Conservation (phyloP, 2,888 invertebrate genomes). For the Chrysolina oricalcia region DNA sequence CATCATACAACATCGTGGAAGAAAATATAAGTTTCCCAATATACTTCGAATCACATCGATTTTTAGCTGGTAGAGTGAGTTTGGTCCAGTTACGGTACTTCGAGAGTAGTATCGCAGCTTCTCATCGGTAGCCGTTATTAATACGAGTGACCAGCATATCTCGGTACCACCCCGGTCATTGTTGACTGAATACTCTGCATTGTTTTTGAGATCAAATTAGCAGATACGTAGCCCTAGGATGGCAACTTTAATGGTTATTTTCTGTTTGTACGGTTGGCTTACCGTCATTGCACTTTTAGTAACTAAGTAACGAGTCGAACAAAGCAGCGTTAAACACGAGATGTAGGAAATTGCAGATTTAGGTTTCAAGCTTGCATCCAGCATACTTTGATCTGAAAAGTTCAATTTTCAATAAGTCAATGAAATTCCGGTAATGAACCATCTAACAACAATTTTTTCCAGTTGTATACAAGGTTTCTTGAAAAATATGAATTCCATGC, state of each 20-base stretch:
- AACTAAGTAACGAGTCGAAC: not conserved
- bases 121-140: slow-evolving; percentile 34
- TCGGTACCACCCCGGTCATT: slow-evolving; percentile 35
- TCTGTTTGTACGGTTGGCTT: slow-evolving; percentile 9
- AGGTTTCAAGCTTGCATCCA: no score
- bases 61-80: not conserved
- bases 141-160: slow-evolving; percentile 33
- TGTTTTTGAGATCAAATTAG: slow-evolving; percentile 36
- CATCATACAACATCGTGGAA: no score
- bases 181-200: slow-evolving; percentile 33
- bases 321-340: not conserved
- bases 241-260: slow-evolving; percentile 3
- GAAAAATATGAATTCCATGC: no score
- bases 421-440: not conserved
- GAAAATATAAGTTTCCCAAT: not conserved
- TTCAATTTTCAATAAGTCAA: not conserved
- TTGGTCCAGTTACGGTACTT: not conserved
- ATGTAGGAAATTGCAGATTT: not conserved
- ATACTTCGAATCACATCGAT: not conserved
- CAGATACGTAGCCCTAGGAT: slow-evolving; percentile 34
- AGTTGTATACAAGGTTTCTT: no score
- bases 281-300: not conserved
- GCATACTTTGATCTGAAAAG: no score
- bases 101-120: slow-evolving; percentile 24
- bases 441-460: no score